A percentile compares a stretch with the other conserved stretches of the same genome.
These are phyloP conservation scores for Halcyon malimbica DNA, from an alignment of 2,113 vertebrate genomes.

Conservation along the genomic window DNA sequence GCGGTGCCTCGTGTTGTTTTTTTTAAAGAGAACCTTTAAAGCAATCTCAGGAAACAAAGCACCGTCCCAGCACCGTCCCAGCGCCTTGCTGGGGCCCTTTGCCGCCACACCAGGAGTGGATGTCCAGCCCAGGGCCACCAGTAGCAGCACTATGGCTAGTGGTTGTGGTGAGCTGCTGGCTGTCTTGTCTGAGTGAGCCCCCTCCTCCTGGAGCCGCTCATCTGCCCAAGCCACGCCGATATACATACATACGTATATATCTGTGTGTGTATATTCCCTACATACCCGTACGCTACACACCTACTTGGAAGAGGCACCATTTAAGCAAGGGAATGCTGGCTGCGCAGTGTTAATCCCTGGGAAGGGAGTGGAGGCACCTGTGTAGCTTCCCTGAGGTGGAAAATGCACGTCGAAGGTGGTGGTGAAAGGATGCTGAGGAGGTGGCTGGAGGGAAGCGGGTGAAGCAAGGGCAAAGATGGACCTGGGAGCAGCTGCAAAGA, in stretches of 20 bases:
- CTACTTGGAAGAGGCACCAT: not conserved
- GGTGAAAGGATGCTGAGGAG: not conserved
- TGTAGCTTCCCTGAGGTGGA: not conserved
- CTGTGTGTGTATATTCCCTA: not conserved
- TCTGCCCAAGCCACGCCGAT: not conserved
- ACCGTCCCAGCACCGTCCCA: not conserved
- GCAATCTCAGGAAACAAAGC: slow-evolving; percentile 53
- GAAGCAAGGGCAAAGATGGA: not conserved
- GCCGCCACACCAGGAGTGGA: rapidly evolving
- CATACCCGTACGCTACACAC: not conserved
- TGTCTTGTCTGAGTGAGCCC: rapidly evolving
- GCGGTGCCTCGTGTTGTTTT: not conserved
- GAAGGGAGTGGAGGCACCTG: not conserved
- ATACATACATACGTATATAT: rapidly evolving
- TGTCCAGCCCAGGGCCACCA: not conserved
- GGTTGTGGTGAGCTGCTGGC: not conserved
- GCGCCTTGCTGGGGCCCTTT: rapidly evolving
- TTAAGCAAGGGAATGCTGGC: rapidly evolving
- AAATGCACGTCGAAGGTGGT: not conserved
- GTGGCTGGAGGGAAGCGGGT: not conserved
- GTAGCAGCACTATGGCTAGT: rapidly evolving
- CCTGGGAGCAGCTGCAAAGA: not conserved
- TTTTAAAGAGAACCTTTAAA: slow-evolving; percentile 21
- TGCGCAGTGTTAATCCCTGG: not conserved
- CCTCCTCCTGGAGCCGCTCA: not conserved